Percentiles rank a stretch among this genome's conserved stretches.
These are phyloP conservation scores for Drosophila peninsularis DNA, from an alignment of 2,888 invertebrate genomes.

Conservation along the genomic window DNA sequence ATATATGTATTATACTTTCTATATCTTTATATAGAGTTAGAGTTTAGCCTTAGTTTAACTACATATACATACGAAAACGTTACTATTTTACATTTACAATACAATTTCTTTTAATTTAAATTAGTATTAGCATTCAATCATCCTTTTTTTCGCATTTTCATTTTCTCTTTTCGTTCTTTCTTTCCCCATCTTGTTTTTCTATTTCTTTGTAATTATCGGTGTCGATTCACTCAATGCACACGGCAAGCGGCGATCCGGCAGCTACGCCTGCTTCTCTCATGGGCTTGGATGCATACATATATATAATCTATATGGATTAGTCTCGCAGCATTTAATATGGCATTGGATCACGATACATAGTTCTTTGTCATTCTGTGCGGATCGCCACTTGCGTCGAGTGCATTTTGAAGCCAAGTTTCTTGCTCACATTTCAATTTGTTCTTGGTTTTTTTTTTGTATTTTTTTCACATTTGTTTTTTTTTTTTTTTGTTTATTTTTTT, in stretches of 20 bases:
- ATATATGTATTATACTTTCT: slow-evolving; percentile 37
- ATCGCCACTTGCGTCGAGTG: slow-evolving; percentile 3
- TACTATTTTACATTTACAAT: slow-evolving; percentile 59
- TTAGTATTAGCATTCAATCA: slow-evolving; percentile 39
- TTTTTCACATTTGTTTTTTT: slow-evolving; percentile 2
- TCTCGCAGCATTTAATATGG: slow-evolving; percentile 38
- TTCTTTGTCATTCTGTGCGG: background rate
- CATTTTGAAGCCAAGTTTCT: slow-evolving; percentile 29
- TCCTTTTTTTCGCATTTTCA: slow-evolving; percentile 21
- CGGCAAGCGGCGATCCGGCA: slow-evolving; percentile 7
- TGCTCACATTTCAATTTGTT: slow-evolving; percentile 35
- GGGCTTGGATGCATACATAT: background rate
- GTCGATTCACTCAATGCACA: slow-evolving; percentile 26
- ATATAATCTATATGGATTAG: background rate
- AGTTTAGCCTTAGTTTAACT: slow-evolving; percentile 51
- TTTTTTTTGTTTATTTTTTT: slow-evolving; percentile 34
- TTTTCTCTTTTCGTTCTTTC: slow-evolving; percentile 10
- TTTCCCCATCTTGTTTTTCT: slow-evolving; percentile 20
- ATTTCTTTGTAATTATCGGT: slow-evolving; percentile 32
- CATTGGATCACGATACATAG: slow-evolving; percentile 22
- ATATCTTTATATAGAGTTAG: slow-evolving; percentile 43
- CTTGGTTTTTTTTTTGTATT: slow-evolving; percentile 29
- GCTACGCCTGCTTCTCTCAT: background rate
- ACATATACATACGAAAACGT: slow-evolving; percentile 61
- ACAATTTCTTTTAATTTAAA: slow-evolving; percentile 52